Evolutionary conservation across 1,140 invertebrate genomes (phyloP).

Genomic region (Chironomus striatipennis): DNA sequence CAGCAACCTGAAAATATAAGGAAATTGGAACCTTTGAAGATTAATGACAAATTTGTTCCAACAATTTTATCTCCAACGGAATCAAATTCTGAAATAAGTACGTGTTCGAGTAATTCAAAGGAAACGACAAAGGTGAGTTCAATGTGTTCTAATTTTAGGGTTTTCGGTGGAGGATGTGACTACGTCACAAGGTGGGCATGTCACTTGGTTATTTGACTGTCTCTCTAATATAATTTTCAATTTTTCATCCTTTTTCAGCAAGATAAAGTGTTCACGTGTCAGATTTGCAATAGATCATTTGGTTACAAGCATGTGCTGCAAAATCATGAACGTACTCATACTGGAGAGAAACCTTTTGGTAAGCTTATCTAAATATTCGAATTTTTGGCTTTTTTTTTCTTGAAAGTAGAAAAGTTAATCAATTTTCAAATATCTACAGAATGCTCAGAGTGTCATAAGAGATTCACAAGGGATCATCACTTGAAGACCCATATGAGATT

Average conservation of each 20-base stretch:
- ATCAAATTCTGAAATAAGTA: slow-evolving; percentile 42
- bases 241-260: not conserved
- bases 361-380: no score
- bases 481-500: slow-evolving; percentile 87
- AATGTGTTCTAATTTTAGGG: slow-evolving; percentile 42
- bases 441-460: slow-evolving; percentile 87
- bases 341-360: slow-evolving; percentile 89
- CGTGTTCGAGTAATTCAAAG: slow-evolving; percentile 28
- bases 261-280: slow-evolving; percentile 73
- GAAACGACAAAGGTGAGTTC: slow-evolving; percentile 37
- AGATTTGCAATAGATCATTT: slow-evolving; percentile 76
- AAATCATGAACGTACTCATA: slow-evolving; percentile 94
- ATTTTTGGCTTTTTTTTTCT: no score
- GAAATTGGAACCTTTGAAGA: slow-evolving; percentile 33
- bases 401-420: no score
- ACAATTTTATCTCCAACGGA: slow-evolving; percentile 43
- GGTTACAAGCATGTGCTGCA: slow-evolving; percentile 92
- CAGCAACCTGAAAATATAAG: slow-evolving; percentile 39
- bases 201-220: no score
- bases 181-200: no score
- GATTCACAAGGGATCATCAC: slow-evolving; percentile 93
- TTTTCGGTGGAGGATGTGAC: no score
- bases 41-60: slow-evolving; percentile 40
- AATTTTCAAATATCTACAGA: slow-evolving; percentile 35
- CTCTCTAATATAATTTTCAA: slow-evolving; percentile 57